A percentile compares a stretch with the other conserved stretches of the same genome.
These are phyloP conservation scores for Mesorhabditis belari DNA, from an alignment of 2,888 invertebrate genomes.

Conservation along the genomic window DNA sequence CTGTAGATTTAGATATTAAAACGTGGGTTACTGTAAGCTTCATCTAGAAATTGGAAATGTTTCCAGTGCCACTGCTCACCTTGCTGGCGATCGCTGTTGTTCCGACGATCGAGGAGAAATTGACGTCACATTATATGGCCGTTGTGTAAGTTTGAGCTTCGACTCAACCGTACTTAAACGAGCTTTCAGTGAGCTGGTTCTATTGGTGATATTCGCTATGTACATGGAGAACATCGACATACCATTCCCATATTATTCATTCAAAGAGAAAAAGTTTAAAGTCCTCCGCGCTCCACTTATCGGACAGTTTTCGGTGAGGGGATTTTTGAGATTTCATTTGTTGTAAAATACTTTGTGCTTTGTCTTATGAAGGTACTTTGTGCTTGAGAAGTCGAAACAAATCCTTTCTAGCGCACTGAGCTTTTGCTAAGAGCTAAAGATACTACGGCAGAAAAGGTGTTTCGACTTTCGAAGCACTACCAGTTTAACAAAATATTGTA, in stretches of 20 bases:
- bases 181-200: slow-evolving; percentile 31
- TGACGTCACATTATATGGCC: slow-evolving; percentile 42
- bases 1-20: too few species aligned
- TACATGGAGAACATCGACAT: slow-evolving; percentile 35
- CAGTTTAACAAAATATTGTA: too few species aligned
- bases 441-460: too few species aligned
- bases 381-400: too few species aligned
- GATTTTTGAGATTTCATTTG: too few species aligned
- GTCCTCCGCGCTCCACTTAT: slow-evolving; percentile 26
- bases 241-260: slow-evolving; percentile 29
- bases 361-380: too few species aligned
- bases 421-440: too few species aligned
- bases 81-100: slow-evolving; percentile 36
- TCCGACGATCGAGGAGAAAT: slow-evolving; percentile 40
- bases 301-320: slow-evolving; percentile 42
- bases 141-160: slow-evolving; percentile 36
- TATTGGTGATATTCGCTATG: slow-evolving; percentile 37
- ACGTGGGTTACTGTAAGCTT: too few species aligned
- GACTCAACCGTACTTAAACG: neutral
- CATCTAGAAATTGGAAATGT: neutral
- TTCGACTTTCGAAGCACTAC: too few species aligned
- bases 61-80: slow-evolving; percentile 37
- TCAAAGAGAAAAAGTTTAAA: slow-evolving; percentile 11
- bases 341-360: too few species aligned
- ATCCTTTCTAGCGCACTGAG: too few species aligned